Base-by-base conservation (phyloP, 1,140 invertebrate genomes). In the Oryctes rhinoceros region DNA sequence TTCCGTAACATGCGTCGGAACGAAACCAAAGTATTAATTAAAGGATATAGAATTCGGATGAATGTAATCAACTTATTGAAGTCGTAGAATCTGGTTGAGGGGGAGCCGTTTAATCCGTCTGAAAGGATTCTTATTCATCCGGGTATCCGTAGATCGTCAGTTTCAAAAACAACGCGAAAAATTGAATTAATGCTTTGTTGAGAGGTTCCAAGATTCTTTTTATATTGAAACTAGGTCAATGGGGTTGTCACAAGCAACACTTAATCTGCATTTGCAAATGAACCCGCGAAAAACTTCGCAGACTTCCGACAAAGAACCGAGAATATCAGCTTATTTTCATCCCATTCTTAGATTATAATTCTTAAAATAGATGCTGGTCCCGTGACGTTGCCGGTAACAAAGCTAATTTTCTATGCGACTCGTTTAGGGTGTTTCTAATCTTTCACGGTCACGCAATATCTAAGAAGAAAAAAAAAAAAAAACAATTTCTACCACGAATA, bases 401-500 rank as follows among this genome's bases (percentile, higher is more conserved):
- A 62, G 15, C 53, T 62, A 62, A 18, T 18, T 62, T 15, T 62
- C 53, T 20, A n/a, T 15, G 5, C 15, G n/a, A 35, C 20, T 35
- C 35, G 18, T 24, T 18, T 67, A 67, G 65, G 13, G 6, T 30
- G 18, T 20, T 67, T 67, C 30, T 35, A 67, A 24, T 24, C 65
- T 35, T 24, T 67, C 6, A 67, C 30, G 18, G 65, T 67, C 65
- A 67, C 65, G 65, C 65, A 24, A 67, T 67, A 11, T 67, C 13
- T 30, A 67, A 67, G 20, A 10, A n/a, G n/a, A n/a, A n/a, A n/a
- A n/a, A n/a, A 67, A 11, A 24, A 67, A 11, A 24, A 53, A 53
- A 53, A 13, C 49, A 53, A 53, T 53, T 67, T 67, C 20, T 5
- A 67, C 65, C 65, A 35, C 65, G 30, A 67, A 67, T 67, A 67